phyloP scores from a whole-genome alignment of 2,888 invertebrate species.

The Cybosia mesomella region DNA sequence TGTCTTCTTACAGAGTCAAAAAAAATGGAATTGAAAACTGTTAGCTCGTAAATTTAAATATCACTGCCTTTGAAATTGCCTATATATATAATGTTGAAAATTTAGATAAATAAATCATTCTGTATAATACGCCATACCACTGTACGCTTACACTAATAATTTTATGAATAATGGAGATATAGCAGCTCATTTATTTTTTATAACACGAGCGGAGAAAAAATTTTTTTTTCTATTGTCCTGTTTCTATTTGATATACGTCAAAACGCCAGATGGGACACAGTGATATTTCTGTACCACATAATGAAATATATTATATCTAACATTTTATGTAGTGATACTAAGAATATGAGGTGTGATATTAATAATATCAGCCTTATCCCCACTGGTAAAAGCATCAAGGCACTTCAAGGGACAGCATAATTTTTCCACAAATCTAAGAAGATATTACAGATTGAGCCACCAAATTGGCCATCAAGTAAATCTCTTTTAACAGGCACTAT shows the following conservation, averaged over 20 bases:
- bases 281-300: background rate
- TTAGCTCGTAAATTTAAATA: background rate
- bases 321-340: too few relatives aligned
- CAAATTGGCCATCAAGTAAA: too few relatives aligned
- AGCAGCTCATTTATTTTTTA: background rate
- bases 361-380: too few relatives aligned
- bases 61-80: background rate
- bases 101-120: slow-evolving; percentile 1
- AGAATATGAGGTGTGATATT: too few relatives aligned
- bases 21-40: background rate
- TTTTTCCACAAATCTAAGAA: too few relatives aligned
- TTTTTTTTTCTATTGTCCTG: background rate
- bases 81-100: too few relatives aligned
- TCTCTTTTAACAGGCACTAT: too few relatives aligned
- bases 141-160: slow-evolving; percentile 25
- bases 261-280: background rate
- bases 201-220: background rate
- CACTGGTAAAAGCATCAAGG: too few relatives aligned
- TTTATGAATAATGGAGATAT: slow-evolving; percentile 18
- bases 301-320: background rate
- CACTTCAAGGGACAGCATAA: too few relatives aligned
- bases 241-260: background rate
- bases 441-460: too few relatives aligned
- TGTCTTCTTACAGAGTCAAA: background rate
- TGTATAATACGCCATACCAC: slow-evolving; percentile 52